Conservation (phyloP, 2,113 vertebrate species). For the Nycticryphes semicollaris region DNA sequence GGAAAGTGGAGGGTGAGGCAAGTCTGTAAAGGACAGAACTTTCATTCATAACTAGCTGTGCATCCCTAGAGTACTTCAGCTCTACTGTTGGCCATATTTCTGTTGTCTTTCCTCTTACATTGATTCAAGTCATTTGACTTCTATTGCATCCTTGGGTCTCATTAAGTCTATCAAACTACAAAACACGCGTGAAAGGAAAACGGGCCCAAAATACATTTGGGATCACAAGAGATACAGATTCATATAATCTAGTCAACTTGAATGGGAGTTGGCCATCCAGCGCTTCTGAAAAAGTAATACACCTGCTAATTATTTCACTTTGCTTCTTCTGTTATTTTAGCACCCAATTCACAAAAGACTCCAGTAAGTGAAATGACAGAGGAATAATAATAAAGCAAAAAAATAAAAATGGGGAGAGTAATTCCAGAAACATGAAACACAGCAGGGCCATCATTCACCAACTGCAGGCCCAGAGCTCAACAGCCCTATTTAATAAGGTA, state of each 20-base stretch:
- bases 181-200: background rate
- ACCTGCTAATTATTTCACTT: background rate
- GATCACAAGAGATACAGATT: rapidly evolving
- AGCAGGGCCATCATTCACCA: background rate
- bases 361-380: background rate
- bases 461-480: background rate
- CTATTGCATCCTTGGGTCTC: background rate
- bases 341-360: background rate
- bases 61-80: background rate
- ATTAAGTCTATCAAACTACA: background rate
- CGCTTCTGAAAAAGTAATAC: background rate
- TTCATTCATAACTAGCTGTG: background rate
- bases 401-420: background rate
- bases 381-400: background rate
- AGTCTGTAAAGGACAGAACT: background rate
- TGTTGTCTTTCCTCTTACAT: background rate
- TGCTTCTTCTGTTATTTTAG: background rate
- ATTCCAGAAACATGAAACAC: background rate
- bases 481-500: background rate
- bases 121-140: background rate
- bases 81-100: background rate
- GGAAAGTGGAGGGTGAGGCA: background rate
- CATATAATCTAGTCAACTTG: background rate
- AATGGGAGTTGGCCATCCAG: background rate
- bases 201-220: background rate